Base-by-base conservation (phyloP, 2,888 invertebrate genomes). In the Mythimna loreyi region DNA sequence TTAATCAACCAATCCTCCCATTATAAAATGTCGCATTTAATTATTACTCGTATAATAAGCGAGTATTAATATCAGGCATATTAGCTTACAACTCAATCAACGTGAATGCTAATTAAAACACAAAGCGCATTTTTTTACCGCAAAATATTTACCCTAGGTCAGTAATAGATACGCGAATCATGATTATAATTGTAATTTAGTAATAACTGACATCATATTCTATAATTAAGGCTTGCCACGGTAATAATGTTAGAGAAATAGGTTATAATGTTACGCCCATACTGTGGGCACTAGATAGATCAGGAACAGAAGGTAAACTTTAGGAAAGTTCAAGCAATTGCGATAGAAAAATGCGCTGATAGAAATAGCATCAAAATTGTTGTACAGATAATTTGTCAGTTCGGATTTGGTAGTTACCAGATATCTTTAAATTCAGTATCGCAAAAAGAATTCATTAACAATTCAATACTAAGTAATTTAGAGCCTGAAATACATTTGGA, bases 141-240 rank as follows among this genome's bases (percentile, higher is more conserved):
- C 9, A 2, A 40, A 40, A 4, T 40, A 43, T 36, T 21, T 23
- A 25, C 4, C 30, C 25, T 69, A 57, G 56, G 50, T 40, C 76
- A 69, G 60, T 61, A 77, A 64, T 56, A 50, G 36, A 56, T 40
- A 50, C 13, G 21, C 13, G 16, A 59, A 40, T 6, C 40, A 40
- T 40, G 19, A 55, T 63, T 21, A 49, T 55, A 55, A 58, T 69
- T 62, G 62, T 0, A 33, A 47, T 62, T 50, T 43, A 13, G 16
- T 55, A 70, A 49, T 59, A 45, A 55, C 70, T 40, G 60, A 60
- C 25, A 60, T 76, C 21, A 45, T 45, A 33, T 55, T 77, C 53
- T 62, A 16, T 62, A 62, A 43, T 50, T n/a, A 60, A 63, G 49
- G 62, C 25, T 53, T 52, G 28, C 60, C 13, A 33, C n/a, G 11